A percentile compares a stretch with the other conserved stretches of the same genome.
phyloP scores from a whole-genome alignment of 2,888 invertebrate species.

The Metallyticus violacea region DNA sequence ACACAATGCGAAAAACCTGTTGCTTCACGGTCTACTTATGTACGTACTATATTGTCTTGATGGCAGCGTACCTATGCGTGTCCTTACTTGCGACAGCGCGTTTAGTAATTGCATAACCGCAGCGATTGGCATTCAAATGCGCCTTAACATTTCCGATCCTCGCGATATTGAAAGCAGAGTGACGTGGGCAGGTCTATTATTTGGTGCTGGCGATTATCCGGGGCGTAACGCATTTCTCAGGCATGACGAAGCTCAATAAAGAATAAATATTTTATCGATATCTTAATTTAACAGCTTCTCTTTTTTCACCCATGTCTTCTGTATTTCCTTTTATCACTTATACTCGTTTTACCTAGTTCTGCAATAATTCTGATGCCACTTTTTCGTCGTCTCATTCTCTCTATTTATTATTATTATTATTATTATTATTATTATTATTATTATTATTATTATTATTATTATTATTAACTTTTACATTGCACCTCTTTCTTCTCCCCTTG shows the following conservation, averaged over 20 bases:
- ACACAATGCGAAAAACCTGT: not conserved
- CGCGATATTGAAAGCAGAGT: too few species aligned
- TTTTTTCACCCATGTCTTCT: too few species aligned
- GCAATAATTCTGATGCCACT: too few species aligned
- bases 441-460: too few species aligned
- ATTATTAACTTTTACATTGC: too few species aligned
- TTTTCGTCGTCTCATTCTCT: too few species aligned
- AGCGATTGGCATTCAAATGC: not conserved
- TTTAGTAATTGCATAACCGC: not conserved
- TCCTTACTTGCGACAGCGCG: not conserved
- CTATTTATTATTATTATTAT: too few species aligned
- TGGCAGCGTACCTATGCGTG: not conserved
- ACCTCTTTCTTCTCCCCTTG: too few species aligned
- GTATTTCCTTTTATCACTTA: not conserved
- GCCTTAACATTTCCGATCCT: not conserved
- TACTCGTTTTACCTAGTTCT: too few species aligned
- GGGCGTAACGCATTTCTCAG: not conserved
- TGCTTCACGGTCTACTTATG: not conserved
- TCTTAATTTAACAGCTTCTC: not conserved
- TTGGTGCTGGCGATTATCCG: too few species aligned
- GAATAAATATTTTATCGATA: not conserved
- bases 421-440: too few species aligned
- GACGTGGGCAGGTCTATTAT: too few species aligned
- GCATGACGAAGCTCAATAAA: not conserved
- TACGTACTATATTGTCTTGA: not conserved